Base-by-base conservation (phyloP, 1,140 invertebrate species). In the Bombus turneri region DNA sequence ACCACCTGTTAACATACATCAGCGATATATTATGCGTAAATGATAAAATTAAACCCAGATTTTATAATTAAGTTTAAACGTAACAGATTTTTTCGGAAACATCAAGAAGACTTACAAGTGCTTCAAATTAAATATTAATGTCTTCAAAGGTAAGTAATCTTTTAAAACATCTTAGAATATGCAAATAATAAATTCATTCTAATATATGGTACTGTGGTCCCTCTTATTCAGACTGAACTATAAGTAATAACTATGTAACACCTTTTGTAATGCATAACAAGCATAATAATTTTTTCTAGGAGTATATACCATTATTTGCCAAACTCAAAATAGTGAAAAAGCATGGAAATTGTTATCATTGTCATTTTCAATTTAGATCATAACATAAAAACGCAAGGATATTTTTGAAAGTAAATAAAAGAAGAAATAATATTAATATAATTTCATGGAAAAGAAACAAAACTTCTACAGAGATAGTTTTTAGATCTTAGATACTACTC, bases 171-270 rank as follows among this genome's bases (percentile, higher is more conserved):
- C 10, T 80, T 74, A 66, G 10, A 86, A 47, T 80, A 39, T 80
- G 69, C 77, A 91, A 82, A 82, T 86, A 4, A 91, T 87, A 86
- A 86, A 83, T 87, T 76, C 43, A 83, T 57, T 71, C 72, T 90
- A 87, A 89, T 34, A 72, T 76, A 88, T 88, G 84, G 37, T 87
- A 88, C 47, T 87, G 74, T 92, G 91, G 91, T 92, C 91, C 91
- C 90, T 91, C 91, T 87, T 81, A 86, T 90, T 92, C 77, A 43
- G 81, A 89, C 82, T 89, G 53, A 91, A 90, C 64, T 90, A 83
- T 81, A 87, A 85, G 72, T 87, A 88, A 89, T 47, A 83, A 59
- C 43, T 84, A 76, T 73, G 47, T 75, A 37, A 85, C 64, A 85
- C 37, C 66, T 57, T 83, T 62, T 77, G n/a, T 82, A 80, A 62